These are phyloP conservation scores for Girardia tigrina DNA, from an alignment of 2,888 invertebrate genomes.

Conservation along the genomic window DNA sequence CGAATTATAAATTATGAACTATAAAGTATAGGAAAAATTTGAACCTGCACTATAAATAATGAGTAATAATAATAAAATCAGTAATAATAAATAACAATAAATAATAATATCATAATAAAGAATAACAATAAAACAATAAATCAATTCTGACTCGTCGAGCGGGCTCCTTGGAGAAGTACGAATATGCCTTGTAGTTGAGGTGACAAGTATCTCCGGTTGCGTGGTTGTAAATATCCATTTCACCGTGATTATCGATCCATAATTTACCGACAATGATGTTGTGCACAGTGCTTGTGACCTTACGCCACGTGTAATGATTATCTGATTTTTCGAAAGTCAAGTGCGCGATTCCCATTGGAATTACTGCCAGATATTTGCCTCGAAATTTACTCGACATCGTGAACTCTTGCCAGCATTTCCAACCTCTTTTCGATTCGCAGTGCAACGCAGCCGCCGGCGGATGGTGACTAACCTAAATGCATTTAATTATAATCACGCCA, in stretches of 20 bases:
- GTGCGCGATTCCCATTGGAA: constrained; percentile 58
- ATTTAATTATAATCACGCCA: neutral
- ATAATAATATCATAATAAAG: no score
- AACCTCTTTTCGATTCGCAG: constrained; percentile 67
- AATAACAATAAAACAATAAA: no score
- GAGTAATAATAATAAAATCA: no score
- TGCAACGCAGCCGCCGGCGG: constrained; percentile 87
- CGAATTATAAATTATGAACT: no score
- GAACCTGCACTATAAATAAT: no score
- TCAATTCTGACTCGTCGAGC: constrained; percentile 57
- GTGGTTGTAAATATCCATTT: constrained; percentile 88
- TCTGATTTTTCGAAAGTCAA: constrained; percentile 53
- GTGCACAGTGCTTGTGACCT: constrained; percentile 93
- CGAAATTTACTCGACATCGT: constrained; percentile 97
- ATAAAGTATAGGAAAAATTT: no score
- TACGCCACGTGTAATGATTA: constrained; percentile 89
- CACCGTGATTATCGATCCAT: constrained; percentile 98
- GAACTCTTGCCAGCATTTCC: constrained; percentile 96
- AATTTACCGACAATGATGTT: constrained; percentile 97
- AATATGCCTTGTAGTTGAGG: constrained; percentile 90
- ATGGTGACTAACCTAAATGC: constrained; percentile 72
- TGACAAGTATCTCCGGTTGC: constrained; percentile 79
- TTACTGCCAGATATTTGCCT: constrained; percentile 75
- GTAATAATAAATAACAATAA: no score
- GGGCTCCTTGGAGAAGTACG: constrained; percentile 88